A percentile compares a stretch with the other conserved stretches of the same genome.
These are phyloP conservation scores for Heliconius aoede DNA, from an alignment of 2,888 invertebrate species.

Conservation along the genomic window DNA sequence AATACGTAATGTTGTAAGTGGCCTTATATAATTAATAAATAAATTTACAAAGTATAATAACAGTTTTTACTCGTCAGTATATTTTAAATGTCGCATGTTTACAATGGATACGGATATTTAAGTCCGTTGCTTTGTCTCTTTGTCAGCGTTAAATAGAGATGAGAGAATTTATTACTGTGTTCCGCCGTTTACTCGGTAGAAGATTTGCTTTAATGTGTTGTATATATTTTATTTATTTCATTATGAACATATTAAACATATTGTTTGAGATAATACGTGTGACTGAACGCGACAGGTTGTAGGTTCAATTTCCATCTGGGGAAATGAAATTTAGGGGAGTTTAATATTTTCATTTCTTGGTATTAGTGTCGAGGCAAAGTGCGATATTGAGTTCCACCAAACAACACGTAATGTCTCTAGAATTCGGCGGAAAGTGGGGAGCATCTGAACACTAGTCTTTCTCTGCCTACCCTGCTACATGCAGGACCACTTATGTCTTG, in stretches of 20 bases:
- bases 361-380: too few species aligned
- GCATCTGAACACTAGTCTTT: too few species aligned
- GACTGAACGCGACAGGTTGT: too few species aligned
- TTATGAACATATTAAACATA: background rate
- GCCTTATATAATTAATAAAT: background rate
- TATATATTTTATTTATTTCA: background rate
- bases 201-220: background rate
- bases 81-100: background rate
- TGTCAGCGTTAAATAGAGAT: constrained; percentile 14
- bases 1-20: background rate
- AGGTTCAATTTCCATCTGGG: too few species aligned
- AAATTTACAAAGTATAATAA: background rate
- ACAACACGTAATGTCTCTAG: too few species aligned
- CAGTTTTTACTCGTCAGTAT: background rate
- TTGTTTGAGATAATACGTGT: too few species aligned
- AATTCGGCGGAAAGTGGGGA: too few species aligned
- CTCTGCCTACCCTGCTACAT: too few species aligned
- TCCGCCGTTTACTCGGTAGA: background rate
- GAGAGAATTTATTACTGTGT: constrained; percentile 9
- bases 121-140: background rate
- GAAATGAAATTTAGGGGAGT: too few species aligned
- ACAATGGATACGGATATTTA: background rate
- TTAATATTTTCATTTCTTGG: too few species aligned
- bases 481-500: too few species aligned
- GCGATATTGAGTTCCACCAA: too few species aligned